Evolutionary conservation across 2,113 vertebrate species (phyloP), one percentile per base, ranked within the genome.

Genomic region (Apodemus speciosus): DNA sequence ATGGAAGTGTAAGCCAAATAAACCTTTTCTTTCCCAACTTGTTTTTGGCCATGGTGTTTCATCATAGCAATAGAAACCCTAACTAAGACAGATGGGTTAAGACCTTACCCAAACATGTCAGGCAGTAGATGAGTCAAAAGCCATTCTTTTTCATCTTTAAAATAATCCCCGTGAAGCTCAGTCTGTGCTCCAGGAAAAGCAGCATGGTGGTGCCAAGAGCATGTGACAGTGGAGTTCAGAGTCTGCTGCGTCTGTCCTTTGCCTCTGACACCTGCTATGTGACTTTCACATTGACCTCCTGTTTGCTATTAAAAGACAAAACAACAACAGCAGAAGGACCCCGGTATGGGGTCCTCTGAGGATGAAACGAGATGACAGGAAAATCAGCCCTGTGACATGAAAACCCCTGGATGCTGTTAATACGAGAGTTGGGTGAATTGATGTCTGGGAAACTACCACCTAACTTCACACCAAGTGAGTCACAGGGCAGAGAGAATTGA

Each of bases 21-120:
- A 21, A 11, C 16, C 18, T 1, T 51, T 76, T 32, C 32, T 21
- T 20, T 20, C 49, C 18, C 51, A 79, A 56, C 76, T 53, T 79
- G 32, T 10, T 53, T 56, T 79, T 79, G 32, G 76, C 11, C 9
- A 79, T n/a, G 18, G 76, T 56, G 35, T 56, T 56, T 56, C 20
- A 2, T 79, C 2, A 18, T 20, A 56, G 76, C 51, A 79, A 38
- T 7, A 79, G 32, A 79, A 79, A 56, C 20, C 20, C 51, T n/a
- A 79, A 79, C 76, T n/a, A 56, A 79, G 51, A 56, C 35, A 79
- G 20, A 79, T 46, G 85, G 85, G 68, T 73, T 40, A 94, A 94
- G 85, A 90, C 90, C 72, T 96, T 91, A 88, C 89, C 85, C 81
- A 87, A 62, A 95, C 90, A 95, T 93, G 76, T 91, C 73, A 95